Conservation (phyloP, 1,140 invertebrate species). For the Eumaeus atala region DNA sequence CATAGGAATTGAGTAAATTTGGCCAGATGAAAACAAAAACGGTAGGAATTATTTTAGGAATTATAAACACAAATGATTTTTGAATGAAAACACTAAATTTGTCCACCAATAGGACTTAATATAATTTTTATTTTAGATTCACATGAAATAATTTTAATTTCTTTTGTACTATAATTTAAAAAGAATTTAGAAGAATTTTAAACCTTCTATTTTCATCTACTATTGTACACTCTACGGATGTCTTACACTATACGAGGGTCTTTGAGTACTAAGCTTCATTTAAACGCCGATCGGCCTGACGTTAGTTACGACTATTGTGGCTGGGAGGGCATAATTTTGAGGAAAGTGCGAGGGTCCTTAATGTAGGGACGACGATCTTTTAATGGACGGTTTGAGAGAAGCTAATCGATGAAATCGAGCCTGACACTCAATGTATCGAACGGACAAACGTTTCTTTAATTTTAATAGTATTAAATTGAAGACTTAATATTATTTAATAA, state of each 20-base stretch:
- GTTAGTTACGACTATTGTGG: slow-evolving; percentile 47
- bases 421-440: background rate
- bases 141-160: too few species aligned
- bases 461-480: too few species aligned
- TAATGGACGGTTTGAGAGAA: slow-evolving; percentile 49
- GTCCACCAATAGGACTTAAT: too few species aligned
- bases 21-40: too few species aligned
- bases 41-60: too few species aligned
- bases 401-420: slow-evolving; percentile 25
- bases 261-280: slow-evolving; percentile 40
- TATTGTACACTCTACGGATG: slow-evolving; percentile 14
- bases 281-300: slow-evolving; percentile 47
- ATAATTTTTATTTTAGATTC: too few species aligned
- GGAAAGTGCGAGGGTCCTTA: slow-evolving; percentile 33
- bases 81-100: too few species aligned
- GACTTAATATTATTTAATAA: background rate
- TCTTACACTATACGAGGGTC: slow-evolving; percentile 22
- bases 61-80: too few species aligned
- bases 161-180: too few species aligned
- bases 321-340: slow-evolving; percentile 37
- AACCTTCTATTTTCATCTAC: background rate
- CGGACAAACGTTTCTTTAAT: too few species aligned
- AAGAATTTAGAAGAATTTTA: background rate
- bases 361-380: slow-evolving; percentile 41
- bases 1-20: too few species aligned